A percentile compares a stretch with the other conserved stretches of the same genome.
These are phyloP conservation scores for Bryconaethiops microstoma DNA, from an alignment of 2,797 vertebrate genomes.

Conservation along the genomic window DNA sequence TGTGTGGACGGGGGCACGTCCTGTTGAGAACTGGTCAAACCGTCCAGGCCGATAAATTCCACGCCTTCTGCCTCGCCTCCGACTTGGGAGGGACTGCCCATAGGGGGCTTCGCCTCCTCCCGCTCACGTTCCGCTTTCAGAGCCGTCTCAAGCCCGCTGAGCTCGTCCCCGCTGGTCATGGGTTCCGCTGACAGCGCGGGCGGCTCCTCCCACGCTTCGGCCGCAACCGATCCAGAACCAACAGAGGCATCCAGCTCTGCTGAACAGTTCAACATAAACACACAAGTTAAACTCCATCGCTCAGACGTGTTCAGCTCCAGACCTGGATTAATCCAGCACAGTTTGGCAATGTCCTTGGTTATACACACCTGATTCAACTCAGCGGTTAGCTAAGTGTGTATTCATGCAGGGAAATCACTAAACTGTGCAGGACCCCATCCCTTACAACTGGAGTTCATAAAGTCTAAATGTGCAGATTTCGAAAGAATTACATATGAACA, in stretches of 20 bases:
- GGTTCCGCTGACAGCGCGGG: conserved; percentile 62
- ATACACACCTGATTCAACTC: not conserved
- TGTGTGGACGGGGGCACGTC: conserved; percentile 51
- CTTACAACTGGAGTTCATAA: not conserved
- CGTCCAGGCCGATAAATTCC: conserved; percentile 80
- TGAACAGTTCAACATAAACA: conserved; percentile 20
- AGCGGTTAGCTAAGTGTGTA: not conserved
- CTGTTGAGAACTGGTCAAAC: conserved; percentile 74
- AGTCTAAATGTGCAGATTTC: not conserved
- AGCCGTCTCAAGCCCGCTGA: conserved; percentile 75
- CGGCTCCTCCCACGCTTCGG: conserved; percentile 70
- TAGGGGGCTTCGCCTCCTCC: conserved; percentile 61
- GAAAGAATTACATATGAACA: not conserved
- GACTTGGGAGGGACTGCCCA: conserved; percentile 24
- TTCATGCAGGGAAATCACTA: not conserved
- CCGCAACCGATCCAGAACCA: conserved; percentile 46
- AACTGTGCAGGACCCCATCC: not conserved
- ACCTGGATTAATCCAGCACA: not conserved
- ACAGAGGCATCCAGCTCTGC: conserved; percentile 60
- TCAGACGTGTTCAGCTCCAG: not conserved
- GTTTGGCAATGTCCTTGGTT: not conserved
- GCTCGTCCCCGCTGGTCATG: conserved; percentile 74
- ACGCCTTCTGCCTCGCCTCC: conserved; percentile 49
- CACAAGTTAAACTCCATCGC: not conserved
- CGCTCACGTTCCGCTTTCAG: conserved; percentile 74